Base-by-base conservation (phyloP, 1,140 invertebrate genomes). In the Tetraneura akinire region DNA sequence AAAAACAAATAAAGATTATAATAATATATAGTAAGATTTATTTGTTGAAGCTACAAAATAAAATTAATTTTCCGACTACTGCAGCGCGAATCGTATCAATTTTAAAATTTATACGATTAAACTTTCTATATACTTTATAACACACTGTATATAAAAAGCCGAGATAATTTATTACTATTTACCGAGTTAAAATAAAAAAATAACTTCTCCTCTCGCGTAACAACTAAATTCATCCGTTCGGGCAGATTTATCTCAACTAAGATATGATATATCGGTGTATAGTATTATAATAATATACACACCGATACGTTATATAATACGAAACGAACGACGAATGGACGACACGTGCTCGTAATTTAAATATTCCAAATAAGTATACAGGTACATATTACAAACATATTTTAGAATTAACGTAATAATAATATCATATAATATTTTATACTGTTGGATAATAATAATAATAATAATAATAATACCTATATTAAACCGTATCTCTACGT, bases 21-120 rank as follows among this genome's bases (percentile, higher is more conserved):
- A 60, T 26, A 62, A 62, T n/a, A n/a, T n/a, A n/a, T n/a, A 62
- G 32, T 62, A 62, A 62, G 26, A 62, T 62, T 37, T 62, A 62
- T 62, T 62, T 32, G 26, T 62, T 18, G 4, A 9, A 18, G 29
- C 26, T 1, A 32, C 32, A 32, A 62, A 32, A 62, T 62, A 62
- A 18, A 32, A 32, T 29, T 62, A n/a, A 6, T 16, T 62, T 62
- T 32, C 18, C 32, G 18, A 14, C 16, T 62, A 29, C 16, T 29
- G 26, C 16, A 60, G 21, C 55, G 55, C 26, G 13, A 3, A 66
- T 66, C 13, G 64, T 16, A 45, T 45, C 64, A 37, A 66, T 66
- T 45, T 37, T 66, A 66, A 66, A 42, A 42, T n/a, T n/a, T n/a
- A n/a, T 66, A 66, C 21, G n/a, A 42, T 42, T 66, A 21, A 37